Evolutionary conservation across 2,797 vertebrate species (phyloP).

Genomic region (Tiaroga cobitis): DNA sequence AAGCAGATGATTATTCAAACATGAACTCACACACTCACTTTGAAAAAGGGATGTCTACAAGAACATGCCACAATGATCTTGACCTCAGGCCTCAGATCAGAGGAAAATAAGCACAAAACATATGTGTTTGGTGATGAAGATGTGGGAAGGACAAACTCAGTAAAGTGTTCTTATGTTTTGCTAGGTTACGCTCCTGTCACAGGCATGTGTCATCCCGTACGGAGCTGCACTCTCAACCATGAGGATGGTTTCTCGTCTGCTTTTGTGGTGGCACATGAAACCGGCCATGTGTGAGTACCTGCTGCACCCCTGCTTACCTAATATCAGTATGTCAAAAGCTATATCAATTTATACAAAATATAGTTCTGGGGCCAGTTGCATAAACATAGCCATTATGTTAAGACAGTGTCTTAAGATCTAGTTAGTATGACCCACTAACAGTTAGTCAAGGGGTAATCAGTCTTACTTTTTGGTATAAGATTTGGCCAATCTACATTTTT

Average conservation of each 20-base stretch:
- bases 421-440: too few relatives aligned
- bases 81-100: not conserved
- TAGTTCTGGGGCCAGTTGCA: not conserved
- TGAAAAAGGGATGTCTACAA: not conserved
- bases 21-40: not conserved
- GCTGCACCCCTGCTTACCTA: not conserved
- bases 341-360: not conserved
- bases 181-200: conserved; percentile 97
- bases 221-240: conserved; percentile 98
- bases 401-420: too few relatives aligned
- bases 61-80: not conserved
- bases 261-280: conserved; percentile 98
- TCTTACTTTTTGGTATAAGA: too few relatives aligned
- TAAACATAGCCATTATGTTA: too few relatives aligned
- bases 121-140: not conserved
- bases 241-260: conserved; percentile 98
- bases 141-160: not conserved
- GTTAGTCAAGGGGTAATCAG: too few relatives aligned
- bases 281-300: conserved; percentile 96
- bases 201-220: conserved; percentile 96
- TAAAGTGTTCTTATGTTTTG: conserved; percentile 23
- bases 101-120: not conserved
- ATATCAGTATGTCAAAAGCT: not conserved
- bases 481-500: too few relatives aligned
- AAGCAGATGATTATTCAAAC: not conserved